Base-by-base conservation (phyloP, 2,797 vertebrate genomes). In the Bovichtus variegatus region DNA sequence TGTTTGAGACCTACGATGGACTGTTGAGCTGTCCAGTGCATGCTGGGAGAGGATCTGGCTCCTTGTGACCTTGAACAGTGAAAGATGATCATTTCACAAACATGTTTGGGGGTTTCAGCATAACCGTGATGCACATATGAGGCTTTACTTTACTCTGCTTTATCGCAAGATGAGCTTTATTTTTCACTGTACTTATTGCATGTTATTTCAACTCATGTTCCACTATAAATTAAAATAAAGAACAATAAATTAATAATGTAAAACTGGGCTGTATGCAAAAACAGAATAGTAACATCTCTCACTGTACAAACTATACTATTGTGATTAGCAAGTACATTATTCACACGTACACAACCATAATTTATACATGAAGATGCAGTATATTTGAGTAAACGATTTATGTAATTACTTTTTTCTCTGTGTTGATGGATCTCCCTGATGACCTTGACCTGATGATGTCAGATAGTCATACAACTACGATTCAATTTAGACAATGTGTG, bases 381-480 rank as follows among this genome's bases (percentile, higher is more conserved):
- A 41, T 1, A 5, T 21, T 21, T 16, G 19, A 71, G 40, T 6
- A 29, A 53, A 47, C 49, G 2, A 64, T 44, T 36, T 16, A 60
- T 43, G 40, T n/a, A 54, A 70, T 31, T 41, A 43, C 19, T 25
- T 29, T 50, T 21, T 66, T 29, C 67, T n/a, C 50, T 63, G 23
- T 53, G 29, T 2, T 64, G 47, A 55, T 70, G 18, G 43, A 53
- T 27, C 38, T 59, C 57, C 34, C 21, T 38, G 8, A 31, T 53
- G 50, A 59, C 49, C 63, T 19, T 4, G 6, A 61, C 54, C 57
- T 38, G 38, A 80, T 55, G 15, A 58, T 43, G n/a, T 41, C 23
- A 62, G 43, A 51, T 44, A 53, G 49, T 74, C 31, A 34, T 49
- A 73, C n/a, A n/a, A n/a, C n/a, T n/a, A n/a, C n/a, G n/a, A n/a